These are phyloP conservation scores for Chloropsis hardwickii DNA, from an alignment of 2,113 vertebrate genomes.

Conservation along the genomic window DNA sequence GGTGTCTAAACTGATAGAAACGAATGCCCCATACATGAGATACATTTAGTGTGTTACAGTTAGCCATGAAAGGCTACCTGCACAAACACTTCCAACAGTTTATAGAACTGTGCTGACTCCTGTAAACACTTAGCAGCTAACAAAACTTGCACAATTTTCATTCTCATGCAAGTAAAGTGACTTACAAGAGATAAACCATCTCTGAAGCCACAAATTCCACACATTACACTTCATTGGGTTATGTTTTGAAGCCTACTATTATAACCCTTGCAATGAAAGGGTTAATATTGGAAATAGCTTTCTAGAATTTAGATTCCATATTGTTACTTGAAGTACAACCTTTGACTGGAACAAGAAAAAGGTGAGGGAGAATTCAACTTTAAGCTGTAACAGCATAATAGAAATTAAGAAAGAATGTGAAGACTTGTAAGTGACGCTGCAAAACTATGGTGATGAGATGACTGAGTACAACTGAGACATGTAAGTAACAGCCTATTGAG, in stretches of 20 bases:
- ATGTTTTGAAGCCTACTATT: neutral
- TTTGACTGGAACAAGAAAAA: neutral
- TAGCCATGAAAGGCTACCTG: neutral
- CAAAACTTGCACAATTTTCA: neutral
- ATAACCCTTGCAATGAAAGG: neutral
- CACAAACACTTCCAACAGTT: neutral
- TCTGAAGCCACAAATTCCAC: neutral
- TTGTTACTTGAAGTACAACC: neutral
- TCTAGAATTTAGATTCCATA: neutral
- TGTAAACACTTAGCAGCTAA: neutral
- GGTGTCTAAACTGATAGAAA: neutral
- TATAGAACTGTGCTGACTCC: neutral
- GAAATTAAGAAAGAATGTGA: neutral
- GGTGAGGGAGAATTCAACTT: neutral
- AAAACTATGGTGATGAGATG: neutral
- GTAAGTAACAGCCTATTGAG: neutral
- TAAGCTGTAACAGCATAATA: neutral
- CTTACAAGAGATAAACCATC: neutral
- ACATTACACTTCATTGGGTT: rapidly evolving
- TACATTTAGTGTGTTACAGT: rapidly evolving
- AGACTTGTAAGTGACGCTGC: neutral
- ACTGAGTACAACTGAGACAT: neutral
- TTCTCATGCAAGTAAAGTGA: neutral
- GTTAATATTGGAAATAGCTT: neutral
- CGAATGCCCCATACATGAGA: rapidly evolving